Evolutionary conservation across 2,888 invertebrate species (phyloP).

Genomic region (Panorpa germanica): DNA sequence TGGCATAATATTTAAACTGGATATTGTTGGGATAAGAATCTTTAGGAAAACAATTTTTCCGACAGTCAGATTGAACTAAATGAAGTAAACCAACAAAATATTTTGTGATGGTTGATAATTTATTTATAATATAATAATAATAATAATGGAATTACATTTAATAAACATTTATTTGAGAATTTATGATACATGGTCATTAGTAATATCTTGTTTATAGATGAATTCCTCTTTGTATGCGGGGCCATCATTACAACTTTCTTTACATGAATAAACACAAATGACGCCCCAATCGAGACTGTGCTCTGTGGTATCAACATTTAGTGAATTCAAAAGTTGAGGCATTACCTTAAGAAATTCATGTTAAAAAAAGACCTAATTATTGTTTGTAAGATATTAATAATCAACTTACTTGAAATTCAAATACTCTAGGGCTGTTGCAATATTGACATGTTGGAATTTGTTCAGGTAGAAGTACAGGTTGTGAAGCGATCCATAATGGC

Average conservation of each 20-base stretch:
- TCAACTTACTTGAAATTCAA: conserved; percentile 91
- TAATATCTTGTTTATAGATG: conserved; percentile 71
- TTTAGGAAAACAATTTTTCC: too few relatives aligned
- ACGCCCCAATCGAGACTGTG: conserved; percentile 79
- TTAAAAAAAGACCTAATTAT: too few relatives aligned
- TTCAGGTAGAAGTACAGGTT: conserved; percentile 24
- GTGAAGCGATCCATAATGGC: conserved; percentile 69
- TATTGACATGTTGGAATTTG: conserved; percentile 50
- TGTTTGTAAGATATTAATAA: too few relatives aligned
- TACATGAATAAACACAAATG: conserved; percentile 70
- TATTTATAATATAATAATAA: too few relatives aligned
- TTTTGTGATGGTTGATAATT: too few relatives aligned
- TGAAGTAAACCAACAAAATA: too few relatives aligned
- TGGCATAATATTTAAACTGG: too few relatives aligned
- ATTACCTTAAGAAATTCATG: conserved; percentile 39
- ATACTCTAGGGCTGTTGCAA: conserved; percentile 59
- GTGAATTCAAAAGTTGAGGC: conserved; percentile 58
- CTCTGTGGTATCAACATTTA: conserved; percentile 39
- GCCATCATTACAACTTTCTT: conserved; percentile 46
- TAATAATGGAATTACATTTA: too few relatives aligned
- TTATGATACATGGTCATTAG: too few relatives aligned
- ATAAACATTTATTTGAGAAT: too few relatives aligned
- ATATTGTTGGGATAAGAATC: too few relatives aligned
- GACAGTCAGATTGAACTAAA: too few relatives aligned
- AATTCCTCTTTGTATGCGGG: conserved; percentile 57